Evolutionary conservation across 1,140 invertebrate genomes (phyloP), one percentile per base, ranked within the genome.

Genomic region (Drosophila nasuta): DNA sequence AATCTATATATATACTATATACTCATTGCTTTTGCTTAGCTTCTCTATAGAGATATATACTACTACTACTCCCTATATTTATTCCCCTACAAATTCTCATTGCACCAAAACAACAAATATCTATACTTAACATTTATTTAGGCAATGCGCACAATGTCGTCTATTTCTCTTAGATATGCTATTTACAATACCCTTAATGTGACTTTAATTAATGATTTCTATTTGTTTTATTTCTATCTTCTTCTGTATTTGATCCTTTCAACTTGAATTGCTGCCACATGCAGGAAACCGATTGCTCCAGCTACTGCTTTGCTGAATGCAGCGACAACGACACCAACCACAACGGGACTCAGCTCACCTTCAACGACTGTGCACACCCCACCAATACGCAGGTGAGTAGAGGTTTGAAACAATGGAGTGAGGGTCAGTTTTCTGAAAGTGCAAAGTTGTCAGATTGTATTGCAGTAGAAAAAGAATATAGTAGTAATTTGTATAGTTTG

Each of bases 361-460:
- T 88, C 80, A 63, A 82, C 82, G 25, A 77, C 72, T 62, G 78
- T 74, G 77, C 85, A 77, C n/a, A 85, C 75, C 66, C 91, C 90
- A 82, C 90, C 90, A 71, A 85, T 91, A 43, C 88, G 89, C 78
- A 91, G 88, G 88, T 91, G 17, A 77, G 81, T 91, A 54, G 8
- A 4, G 49, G 35, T 3, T 15, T 20, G 30, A 62, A 49, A 6
- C 1, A 5, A 28, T 0, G n/a, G 20, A 35, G 10, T 3, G 25
- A 25, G 2, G 15, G 33, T 56, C 52, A 56, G 52, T 56, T 33
- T 56, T 56, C 7, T 38, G 8, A 38, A 38, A 38, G 35, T 38
- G 5, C 5, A 6, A 6, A 8, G 6, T 8, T 33, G 2, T 33
- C 5, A 8, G 6, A 33, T 33, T 33, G 5, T 2, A 11, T 10